Evolutionary conservation across 2,888 invertebrate genomes (phyloP), one percentile per base, ranked within the genome.

Genomic region (Drosophila setosimentum): DNA sequence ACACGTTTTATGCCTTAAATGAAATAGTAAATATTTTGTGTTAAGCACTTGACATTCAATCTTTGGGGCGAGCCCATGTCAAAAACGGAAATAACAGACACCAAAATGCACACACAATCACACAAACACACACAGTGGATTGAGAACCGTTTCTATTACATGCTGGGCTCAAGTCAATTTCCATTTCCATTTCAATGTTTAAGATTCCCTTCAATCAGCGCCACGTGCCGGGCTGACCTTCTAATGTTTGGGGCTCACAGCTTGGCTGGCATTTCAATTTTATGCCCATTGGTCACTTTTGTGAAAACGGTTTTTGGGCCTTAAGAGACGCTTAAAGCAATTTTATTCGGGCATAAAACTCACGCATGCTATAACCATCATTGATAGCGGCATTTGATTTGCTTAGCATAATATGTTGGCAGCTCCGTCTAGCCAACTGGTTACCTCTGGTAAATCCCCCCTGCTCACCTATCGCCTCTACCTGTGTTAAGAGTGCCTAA

Each of bases 321-420:
- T 59, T 54, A 80, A 40, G 57, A 59, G 54, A 16, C 61, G 63
- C 68, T 67, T 76, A 63, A 65, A 73, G 70, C 73, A 6, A 69
- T 73, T 82, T 85, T 77, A 85, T 85, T 74, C 45, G 69, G 49
- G 64, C 74, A 77, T 85, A 87, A 85, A 82, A 53, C 71, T 61
- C 68, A 80, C 77, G 80, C 80, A 70, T 84, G 73, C 67, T 59
- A 82, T 89, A 84, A 87, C 60, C 75, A 83, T 79, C 65, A 83
- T 70, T 60, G 80, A 83, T 50, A 37, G 62, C 55, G 61, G 45
- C 69, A 82, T 73, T 79, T 87, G 71, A 87, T 84, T 85, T 82
- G 87, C 69, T 80, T 75, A 73, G 61, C 85, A 75, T 75, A 77
- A 79, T 24, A 45, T 75, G 65, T 54, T 62, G n/a, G 51, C 49